Evolutionary conservation across 2,113 vertebrate species (phyloP), one percentile per base, ranked within the genome.

Genomic region (Hymenochirus boettgeri): DNA sequence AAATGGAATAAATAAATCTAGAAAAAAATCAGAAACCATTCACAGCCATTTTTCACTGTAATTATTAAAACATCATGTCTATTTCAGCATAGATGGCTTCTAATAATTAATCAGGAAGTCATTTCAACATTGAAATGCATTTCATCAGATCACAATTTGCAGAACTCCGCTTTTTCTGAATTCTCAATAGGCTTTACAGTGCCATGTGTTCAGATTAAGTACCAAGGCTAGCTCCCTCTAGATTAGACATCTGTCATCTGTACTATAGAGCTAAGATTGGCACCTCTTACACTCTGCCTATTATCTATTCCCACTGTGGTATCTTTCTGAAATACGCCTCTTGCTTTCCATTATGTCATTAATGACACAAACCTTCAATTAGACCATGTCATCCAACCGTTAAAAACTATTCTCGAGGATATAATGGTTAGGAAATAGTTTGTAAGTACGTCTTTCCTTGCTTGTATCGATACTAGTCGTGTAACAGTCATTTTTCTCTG

Each of bases 191-290:
- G 33, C n/a, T 59, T 60, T 53, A 39, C 29, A 46, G 27, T 15
- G n/a, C n/a, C n/a, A 64, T 25, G 37, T 46, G 51, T 46, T 23
- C 56, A 51, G 46, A 27, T 19, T 56, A 27, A 56, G 29, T n/a
- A 35, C 29, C 29, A 35, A 21, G 54, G 29, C 51, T n/a, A 21
- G 27, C 65, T 59, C 65, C 47, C 57, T 53, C 47, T 12, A 19
- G 65, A 52, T n/a, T 21, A 29, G 47, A 57, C 48, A 67, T 67
- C 65, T 67, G 65, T 60, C 64, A 57, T 56, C 45, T 50, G 29
- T 47, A 22, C 50, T 33, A 57, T 33, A 25, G 47, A 23, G n/a
- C 46, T 31, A 54, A 37, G 47, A 59, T 45, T 67, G 22, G 52
- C 65, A 60, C 57, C 47, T 67, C 35, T 42, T 53, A 23, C n/a